Percentiles rank a stretch among this genome's conserved stretches.
These are phyloP conservation scores for Chloroclystis v-ata DNA, from an alignment of 2,888 invertebrate species.

Conservation along the genomic window DNA sequence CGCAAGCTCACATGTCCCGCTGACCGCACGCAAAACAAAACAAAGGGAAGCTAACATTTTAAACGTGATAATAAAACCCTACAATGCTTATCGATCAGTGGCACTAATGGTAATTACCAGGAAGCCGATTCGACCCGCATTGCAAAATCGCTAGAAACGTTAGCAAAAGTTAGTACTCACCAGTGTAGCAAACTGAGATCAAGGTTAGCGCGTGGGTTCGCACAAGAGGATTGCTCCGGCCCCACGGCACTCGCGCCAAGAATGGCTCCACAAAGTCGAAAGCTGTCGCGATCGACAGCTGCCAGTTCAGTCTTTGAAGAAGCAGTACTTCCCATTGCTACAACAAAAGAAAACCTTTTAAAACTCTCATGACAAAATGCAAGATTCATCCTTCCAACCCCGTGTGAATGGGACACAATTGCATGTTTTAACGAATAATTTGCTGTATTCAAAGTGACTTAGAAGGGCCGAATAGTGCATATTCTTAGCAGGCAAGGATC, in stretches of 20 bases:
- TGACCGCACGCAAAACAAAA: slow-evolving; percentile 53
- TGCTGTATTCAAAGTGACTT: slow-evolving; percentile 34
- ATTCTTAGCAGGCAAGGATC: slow-evolving; percentile 58
- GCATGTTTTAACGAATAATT: slow-evolving; percentile 34
- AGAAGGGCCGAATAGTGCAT: slow-evolving; percentile 48
- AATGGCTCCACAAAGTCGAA: slow-evolving; percentile 91
- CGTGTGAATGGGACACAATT: slow-evolving; percentile 47
- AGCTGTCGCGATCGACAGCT: slow-evolving; percentile 86
- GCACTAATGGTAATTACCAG: slow-evolving; percentile 43
- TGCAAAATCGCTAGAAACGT: slow-evolving; percentile 22
- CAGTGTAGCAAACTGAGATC: slow-evolving; percentile 87
- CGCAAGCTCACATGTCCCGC: slow-evolving; percentile 42
- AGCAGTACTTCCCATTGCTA: slow-evolving; percentile 90
- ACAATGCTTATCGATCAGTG: slow-evolving; percentile 47
- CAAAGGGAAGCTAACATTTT: slow-evolving; percentile 48
- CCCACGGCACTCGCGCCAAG: slow-evolving; percentile 81
- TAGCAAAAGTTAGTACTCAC: slow-evolving; percentile 65
- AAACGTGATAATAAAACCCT: slow-evolving; percentile 26
- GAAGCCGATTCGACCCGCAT: slow-evolving; percentile 56
- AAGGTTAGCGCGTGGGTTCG: slow-evolving; percentile 87
- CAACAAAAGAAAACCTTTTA: slow-evolving; percentile 44
- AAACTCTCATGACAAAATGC: slow-evolving; percentile 29
- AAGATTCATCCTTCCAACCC: slow-evolving; percentile 42
- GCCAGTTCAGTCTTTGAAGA: slow-evolving; percentile 87
- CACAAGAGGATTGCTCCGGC: slow-evolving; percentile 78